Evolutionary conservation across 2,113 vertebrate genomes (phyloP).

Genomic region (Gavia stellata): DNA sequence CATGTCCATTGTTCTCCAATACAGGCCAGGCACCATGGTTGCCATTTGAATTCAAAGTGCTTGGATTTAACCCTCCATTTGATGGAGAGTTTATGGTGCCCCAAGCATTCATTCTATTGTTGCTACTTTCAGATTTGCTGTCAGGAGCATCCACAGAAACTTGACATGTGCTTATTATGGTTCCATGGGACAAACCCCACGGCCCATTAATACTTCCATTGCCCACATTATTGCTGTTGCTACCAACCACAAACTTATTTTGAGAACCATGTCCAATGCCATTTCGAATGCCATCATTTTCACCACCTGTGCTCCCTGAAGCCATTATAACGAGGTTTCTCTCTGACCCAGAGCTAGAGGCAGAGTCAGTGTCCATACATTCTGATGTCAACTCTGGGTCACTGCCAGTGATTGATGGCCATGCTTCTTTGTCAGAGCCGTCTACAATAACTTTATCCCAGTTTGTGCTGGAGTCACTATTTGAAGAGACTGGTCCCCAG

Average conservation of each 20-base stretch:
- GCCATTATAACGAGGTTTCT: constrained; percentile 84
- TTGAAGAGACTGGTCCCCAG: constrained; percentile 89
- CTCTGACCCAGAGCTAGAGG: constrained; percentile 88
- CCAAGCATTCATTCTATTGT: constrained; percentile 82
- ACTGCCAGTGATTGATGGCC: constrained; percentile 84
- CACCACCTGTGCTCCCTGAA: constrained; percentile 79
- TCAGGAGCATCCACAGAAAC: constrained; percentile 79
- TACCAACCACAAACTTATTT: constrained; percentile 80
- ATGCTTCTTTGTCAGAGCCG: constrained; percentile 83
- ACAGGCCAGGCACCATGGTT: constrained; percentile 94
- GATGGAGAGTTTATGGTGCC: constrained; percentile 83
- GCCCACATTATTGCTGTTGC: constrained; percentile 91
- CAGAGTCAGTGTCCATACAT: constrained; percentile 94
- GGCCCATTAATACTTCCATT: constrained; percentile 82
- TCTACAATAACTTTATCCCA: constrained; percentile 93
- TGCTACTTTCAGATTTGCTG: constrained; percentile 81
- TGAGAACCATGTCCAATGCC: constrained; percentile 81
- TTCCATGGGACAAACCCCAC: constrained; percentile 77
- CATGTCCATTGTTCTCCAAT: constrained; percentile 85
- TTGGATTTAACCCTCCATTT: constrained; percentile 91
- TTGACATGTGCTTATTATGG: constrained; percentile 86
- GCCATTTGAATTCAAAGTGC: constrained; percentile 94
- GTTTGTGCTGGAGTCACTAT: constrained; percentile 87
- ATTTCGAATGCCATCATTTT: constrained; percentile 80
- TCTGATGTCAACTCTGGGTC: constrained; percentile 90